Evolutionary conservation across 2,888 invertebrate genomes (phyloP), one percentile per base, ranked within the genome.

Genomic region (Pachymerium ferrugineum): DNA sequence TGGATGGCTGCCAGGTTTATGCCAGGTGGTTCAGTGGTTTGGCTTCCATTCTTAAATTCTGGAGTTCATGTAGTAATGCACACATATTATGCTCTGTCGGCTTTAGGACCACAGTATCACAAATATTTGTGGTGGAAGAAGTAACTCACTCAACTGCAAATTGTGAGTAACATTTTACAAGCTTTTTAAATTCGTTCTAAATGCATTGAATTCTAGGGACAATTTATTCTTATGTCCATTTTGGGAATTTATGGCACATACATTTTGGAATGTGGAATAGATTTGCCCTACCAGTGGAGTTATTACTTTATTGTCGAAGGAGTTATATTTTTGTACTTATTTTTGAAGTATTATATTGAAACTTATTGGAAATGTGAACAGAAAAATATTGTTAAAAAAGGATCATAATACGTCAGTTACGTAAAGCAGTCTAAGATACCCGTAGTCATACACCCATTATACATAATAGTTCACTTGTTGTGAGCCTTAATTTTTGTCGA

Each of bases 91-190:
- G 94, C 95, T 89, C 87, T 97, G 76, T 89, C 97, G 4, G 96
- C 96, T 28, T 89, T 96, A 89, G 97, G 97, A 73, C 96, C 96
- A 62, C 85, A 88, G 81, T 96, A 92, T 84, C 93, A 93, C 84
- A 94, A 93, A 83, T 96, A 89, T 83, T 90, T 96, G 79, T 96
- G 95, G 95, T 97, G 97, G 97, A 97, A 97, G 85, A 94, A 93
- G 81, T 93, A 97, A 84, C 88, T 97, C 80, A 97, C 97, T 75
- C 89, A 90, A 78, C 90, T 97, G 86, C 97, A 97, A 86, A 95
- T 97, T 90, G 94, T 94, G 86, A 82, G 81, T n/a, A n/a, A n/a
- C n/a, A n/a, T n/a, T n/a, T n/a, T n/a, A n/a, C n/a, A n/a, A 33
- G 14, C n/a, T n/a, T n/a, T n/a, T n/a, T n/a, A 42, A 6, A 22